A percentile compares a stretch with the other conserved stretches of the same genome.
phyloP scores from a whole-genome alignment of 1,140 invertebrate species.

The Drosophila ficusphila region DNA sequence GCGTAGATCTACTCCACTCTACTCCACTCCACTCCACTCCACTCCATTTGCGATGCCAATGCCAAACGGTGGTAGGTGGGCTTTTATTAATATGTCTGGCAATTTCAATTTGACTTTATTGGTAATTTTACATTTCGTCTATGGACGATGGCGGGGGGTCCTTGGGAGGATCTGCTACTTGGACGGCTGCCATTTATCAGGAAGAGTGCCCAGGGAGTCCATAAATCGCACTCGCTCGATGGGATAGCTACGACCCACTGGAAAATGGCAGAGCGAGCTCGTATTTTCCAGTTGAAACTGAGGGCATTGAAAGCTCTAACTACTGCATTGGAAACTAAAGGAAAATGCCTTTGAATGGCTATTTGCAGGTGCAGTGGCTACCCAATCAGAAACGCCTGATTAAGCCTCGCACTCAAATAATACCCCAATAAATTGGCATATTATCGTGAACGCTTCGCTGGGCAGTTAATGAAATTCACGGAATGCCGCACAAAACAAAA shows the following conservation, averaged over 20 bases:
- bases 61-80: slow-evolving; percentile 34
- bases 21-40: background rate
- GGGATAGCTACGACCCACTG: background rate
- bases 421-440: slow-evolving; percentile 35
- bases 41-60: background rate
- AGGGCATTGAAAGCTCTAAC: slow-evolving; percentile 8
- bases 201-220: slow-evolving; percentile 4
- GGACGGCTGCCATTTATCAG: slow-evolving; percentile 37
- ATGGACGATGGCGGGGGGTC: slow-evolving; percentile 13
- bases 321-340: no score
- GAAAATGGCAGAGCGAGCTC: background rate
- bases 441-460: slow-evolving; percentile 3
- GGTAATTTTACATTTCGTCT: slow-evolving; percentile 75
- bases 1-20: slow-evolving; percentile 19
- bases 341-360: no score
- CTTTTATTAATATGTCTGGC: slow-evolving; percentile 83
- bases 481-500: slow-evolving; percentile 48
- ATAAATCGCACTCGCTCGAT: slow-evolving; percentile 22
- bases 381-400: no score
- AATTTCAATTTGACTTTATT: slow-evolving; percentile 83
- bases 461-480: slow-evolving; percentile 35
- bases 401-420: background rate
- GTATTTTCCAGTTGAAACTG: no score
- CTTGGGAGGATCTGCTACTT: slow-evolving; percentile 21
- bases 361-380: no score